Base-by-base conservation (phyloP, 2,888 invertebrate genomes). In the Serrognathus titanus region DNA sequence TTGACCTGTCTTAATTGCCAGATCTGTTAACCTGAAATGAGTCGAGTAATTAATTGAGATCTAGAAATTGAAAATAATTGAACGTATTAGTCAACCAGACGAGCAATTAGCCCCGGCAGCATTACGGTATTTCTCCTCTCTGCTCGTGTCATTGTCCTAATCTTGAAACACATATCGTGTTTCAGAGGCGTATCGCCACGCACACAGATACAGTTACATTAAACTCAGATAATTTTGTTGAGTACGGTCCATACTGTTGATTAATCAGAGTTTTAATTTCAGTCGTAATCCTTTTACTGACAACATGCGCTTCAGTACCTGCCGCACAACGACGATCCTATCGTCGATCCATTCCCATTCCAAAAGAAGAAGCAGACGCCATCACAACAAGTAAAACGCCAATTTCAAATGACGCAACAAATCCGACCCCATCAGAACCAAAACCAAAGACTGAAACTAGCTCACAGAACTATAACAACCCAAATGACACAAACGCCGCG, bases 401-500 rank as follows among this genome's bases (percentile, higher is more conserved):
- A 61, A 52, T 39, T 20, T 8, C 20, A 16, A 16, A 13, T 43
- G 12, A 43, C 3, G 43, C 13, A 9, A 43, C 10, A 43, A 20
- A 43, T 16, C 16, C 13, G 12, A 43, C 43, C 12, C 9, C 43
- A 16, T 16, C 16, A 43, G 20, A 43, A 11, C 13, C 13, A 9
- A 61, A 60, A 66, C 69, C 70, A 71, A 72, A 74, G 71, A 74
- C 72, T 72, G 72, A 72, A 9, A n/a, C 46, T 54, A 59, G 39
- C 58, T 60, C 39, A 31, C 24, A 31, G 24, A 31, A 31, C 6
- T 31, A 31, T 6, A 31, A 31, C 24, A 31, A 31, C 24, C 24
- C 24, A 7, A 31, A 31, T 7, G 24, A 31, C 24, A 7, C 24
- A 7, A 31, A 7, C 24, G 24, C 24, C 24, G 53, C 53, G 24